Conservation (phyloP, 2,888 invertebrate genomes). For the Euzetes globulus region DNA sequence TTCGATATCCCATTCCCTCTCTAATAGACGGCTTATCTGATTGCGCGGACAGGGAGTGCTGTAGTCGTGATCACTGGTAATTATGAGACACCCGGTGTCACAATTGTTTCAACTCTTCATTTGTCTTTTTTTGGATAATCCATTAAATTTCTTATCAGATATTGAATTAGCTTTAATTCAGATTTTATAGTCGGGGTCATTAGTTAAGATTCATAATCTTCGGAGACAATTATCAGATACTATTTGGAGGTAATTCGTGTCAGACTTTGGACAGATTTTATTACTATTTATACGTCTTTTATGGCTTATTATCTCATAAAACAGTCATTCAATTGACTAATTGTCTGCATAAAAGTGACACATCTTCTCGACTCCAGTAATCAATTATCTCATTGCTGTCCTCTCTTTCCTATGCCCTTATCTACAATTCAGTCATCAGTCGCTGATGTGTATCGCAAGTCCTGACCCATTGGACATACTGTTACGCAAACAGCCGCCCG, state of each 20-base stretch:
- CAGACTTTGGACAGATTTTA: neutral
- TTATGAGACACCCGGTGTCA: conserved; percentile 53
- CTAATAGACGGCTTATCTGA: conserved; percentile 83
- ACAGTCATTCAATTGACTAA: neutral
- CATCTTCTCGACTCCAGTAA: neutral
- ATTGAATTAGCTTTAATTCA: no score
- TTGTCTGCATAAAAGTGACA: neutral
- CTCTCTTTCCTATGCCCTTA: neutral
- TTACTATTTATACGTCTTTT: neutral
- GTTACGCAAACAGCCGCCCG: conserved; percentile 87
- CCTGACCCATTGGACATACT: conserved; percentile 94
- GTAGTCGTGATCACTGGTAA: conserved; percentile 69
- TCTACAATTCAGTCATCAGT: conserved; percentile 27
- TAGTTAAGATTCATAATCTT: neutral
- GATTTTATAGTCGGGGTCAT: no score
- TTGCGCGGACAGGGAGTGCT: conserved; percentile 98
- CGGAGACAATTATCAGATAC: neutral
- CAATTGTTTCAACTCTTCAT: neutral
- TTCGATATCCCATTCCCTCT: neutral
- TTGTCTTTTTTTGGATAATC: neutral
- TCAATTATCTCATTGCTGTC: neutral
- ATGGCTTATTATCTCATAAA: conserved; percentile 8
- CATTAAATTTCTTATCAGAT: no score
- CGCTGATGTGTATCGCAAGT: conserved; percentile 80
- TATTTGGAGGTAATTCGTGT: neutral